Percentiles rank a stretch among this genome's conserved stretches.
These are phyloP conservation scores for Burhinus oedicnemus DNA, from an alignment of 2,113 vertebrate species.

Conservation along the genomic window DNA sequence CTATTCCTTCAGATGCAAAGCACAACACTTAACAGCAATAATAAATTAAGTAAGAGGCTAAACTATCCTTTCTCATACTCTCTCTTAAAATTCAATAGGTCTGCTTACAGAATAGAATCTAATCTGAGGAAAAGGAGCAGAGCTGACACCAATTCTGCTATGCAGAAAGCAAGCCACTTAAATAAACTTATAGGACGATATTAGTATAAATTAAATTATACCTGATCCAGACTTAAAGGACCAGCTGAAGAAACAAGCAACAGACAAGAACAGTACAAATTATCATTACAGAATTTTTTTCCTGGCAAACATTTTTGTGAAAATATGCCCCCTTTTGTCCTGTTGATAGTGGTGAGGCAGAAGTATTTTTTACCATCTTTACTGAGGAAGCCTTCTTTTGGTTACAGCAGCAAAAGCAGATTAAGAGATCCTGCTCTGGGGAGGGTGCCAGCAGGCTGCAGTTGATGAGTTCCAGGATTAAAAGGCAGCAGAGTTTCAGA, in stretches of 20 bases:
- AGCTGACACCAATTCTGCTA: neutral
- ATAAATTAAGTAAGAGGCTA: neutral
- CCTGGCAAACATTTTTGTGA: neutral
- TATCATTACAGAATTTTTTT: neutral
- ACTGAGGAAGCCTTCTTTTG: constrained; percentile 30
- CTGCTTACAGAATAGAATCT: neutral
- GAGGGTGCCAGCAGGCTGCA: constrained; percentile 27
- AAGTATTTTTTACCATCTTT: neutral
- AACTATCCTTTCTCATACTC: neutral
- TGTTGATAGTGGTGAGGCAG: neutral
- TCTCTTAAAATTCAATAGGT: neutral
- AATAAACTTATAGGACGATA: neutral
- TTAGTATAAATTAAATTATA: neutral
- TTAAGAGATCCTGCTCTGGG: constrained; percentile 30
- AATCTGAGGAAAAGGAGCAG: neutral
- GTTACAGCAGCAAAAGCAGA: constrained; percentile 35
- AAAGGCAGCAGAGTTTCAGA: constrained; percentile 40
- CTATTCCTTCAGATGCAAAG: neutral
- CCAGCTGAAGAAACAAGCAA: neutral
- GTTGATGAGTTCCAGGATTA: constrained; percentile 48
- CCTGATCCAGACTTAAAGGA: neutral
- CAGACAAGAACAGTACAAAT: neutral
- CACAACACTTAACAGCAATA: neutral
- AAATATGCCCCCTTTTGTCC: neutral
- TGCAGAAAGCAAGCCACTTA: neutral